Evolutionary conservation across 2,113 vertebrate species (phyloP).

Genomic region (Mionectes macconnelli): DNA sequence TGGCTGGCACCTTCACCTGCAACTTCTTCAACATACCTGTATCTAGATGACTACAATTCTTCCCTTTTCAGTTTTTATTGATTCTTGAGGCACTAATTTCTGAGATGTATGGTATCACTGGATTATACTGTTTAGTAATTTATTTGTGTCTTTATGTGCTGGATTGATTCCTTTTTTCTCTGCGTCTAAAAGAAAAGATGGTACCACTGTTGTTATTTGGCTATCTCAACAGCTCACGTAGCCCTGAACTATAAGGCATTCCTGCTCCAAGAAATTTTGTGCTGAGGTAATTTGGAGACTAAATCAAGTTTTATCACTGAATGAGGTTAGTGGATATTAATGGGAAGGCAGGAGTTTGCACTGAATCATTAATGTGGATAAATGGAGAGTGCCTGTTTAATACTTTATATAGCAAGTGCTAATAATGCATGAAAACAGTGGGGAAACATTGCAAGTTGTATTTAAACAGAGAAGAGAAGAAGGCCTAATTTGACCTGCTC

Average conservation of each 20-base stretch:
- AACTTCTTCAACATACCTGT: not conserved
- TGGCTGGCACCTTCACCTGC: not conserved
- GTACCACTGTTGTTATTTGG: slow-evolving; percentile 23
- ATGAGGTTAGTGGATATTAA: slow-evolving; percentile 48
- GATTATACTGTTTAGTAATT: slow-evolving; percentile 68
- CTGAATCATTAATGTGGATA: slow-evolving; percentile 54
- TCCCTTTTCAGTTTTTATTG: slow-evolving; percentile 74
- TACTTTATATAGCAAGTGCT: not conserved
- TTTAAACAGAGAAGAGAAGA: not conserved
- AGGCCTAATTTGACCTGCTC: not conserved
- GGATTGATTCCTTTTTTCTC: slow-evolving; percentile 63
- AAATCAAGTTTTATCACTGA: slow-evolving; percentile 43
- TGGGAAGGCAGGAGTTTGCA: slow-evolving; percentile 38
- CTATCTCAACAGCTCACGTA: slow-evolving; percentile 17
- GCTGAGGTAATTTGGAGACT: slow-evolving; percentile 50
- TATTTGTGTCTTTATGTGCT: slow-evolving; percentile 65
- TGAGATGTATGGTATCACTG: slow-evolving; percentile 69
- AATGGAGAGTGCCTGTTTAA: slow-evolving; percentile 29
- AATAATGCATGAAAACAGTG: slow-evolving; percentile 25
- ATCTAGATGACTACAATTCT: slow-evolving; percentile 59
- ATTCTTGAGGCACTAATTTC: slow-evolving; percentile 72
- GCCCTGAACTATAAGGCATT: slow-evolving; percentile 27
- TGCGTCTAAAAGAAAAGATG: not conserved
- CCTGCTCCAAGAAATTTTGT: slow-evolving; percentile 34
- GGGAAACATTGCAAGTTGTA: slow-evolving; percentile 20